Base-by-base conservation (phyloP, 2,888 invertebrate genomes). In the Drosophila anomelani region DNA sequence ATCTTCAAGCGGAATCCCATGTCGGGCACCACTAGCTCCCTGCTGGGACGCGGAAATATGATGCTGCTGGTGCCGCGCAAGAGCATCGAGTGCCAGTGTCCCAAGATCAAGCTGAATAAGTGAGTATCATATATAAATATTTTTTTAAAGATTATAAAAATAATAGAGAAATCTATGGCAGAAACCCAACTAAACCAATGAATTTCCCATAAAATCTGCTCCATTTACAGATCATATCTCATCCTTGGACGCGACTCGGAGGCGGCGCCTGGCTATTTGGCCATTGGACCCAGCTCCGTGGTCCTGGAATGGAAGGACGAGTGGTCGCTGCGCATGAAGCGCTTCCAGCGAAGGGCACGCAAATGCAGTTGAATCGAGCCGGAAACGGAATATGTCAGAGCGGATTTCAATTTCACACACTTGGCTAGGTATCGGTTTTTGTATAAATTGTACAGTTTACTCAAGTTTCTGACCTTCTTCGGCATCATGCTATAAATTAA, bases 281-380 rank as follows among this genome's bases (percentile, higher is more conserved):
- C 91, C 36, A 91, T 92, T 34, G 91, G 91, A 38, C 91, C 92
- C 72, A 92, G 91, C 67, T 92, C 91, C 6, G 92, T 92, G 47
- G 91, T 92, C 12, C 81, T 92, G 71, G 91, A 92, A 47, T 92
- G 91, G 91, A 92, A 92, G 79, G 92, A 92, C 59, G 91, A 92
- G 67, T 92, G 91, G 91, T 91, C 91, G 76, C 62, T 92, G 78
- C 92, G 91, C 85, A 92, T 92, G 91, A 92, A 92, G 76, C 90
- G 91, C 67, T 92, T 92, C 88, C 91, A 92, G 83, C 92, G 91
- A 76, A 90, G 92, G 54, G 92, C 91, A 46, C 92, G 91, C 75
- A 92, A 92, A 91, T 92, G 91, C 86, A 92, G 91, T 91, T 92
- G 92, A 92, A 92, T 92, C 92, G 92, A 92, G 85, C 92, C 91